A percentile compares a stretch with the other conserved stretches of the same genome.
These are phyloP conservation scores for Zaprionus camerounensis DNA, from an alignment of 1,140 invertebrate species.

Conservation along the genomic window DNA sequence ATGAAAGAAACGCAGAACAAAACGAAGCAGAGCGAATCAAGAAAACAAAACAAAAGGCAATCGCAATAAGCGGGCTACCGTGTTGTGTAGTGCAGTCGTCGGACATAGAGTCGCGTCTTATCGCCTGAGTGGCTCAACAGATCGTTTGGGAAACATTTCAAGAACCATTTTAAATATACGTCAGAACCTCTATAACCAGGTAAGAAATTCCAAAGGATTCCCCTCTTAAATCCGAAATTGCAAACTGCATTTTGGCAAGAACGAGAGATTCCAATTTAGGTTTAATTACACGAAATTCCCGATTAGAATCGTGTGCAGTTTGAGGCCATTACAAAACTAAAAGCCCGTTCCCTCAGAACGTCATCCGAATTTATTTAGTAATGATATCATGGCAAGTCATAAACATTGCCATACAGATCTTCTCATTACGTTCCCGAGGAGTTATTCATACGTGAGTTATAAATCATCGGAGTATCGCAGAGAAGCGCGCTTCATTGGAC, in stretches of 20 bases:
- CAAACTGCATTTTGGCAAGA: background rate
- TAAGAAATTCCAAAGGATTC: background rate
- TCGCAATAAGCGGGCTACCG: background rate
- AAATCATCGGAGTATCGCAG: background rate
- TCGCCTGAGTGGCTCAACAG: background rate
- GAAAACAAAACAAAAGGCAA: constrained; percentile 2
- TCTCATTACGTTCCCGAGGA: background rate
- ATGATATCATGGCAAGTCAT: constrained; percentile 22
- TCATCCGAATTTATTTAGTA: constrained; percentile 1
- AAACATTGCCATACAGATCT: background rate
- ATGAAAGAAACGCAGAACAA: background rate
- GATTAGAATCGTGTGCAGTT: background rate
- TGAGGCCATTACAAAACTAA: background rate
- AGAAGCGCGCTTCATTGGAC: background rate
- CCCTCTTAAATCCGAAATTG: background rate
- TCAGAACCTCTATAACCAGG: background rate
- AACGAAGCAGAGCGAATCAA: background rate
- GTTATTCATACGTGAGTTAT: background rate
- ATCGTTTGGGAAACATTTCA: background rate
- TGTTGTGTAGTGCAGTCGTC: background rate
- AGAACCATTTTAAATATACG: background rate
- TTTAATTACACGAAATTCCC: background rate
- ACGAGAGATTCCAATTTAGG: background rate
- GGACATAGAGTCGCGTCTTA: background rate
- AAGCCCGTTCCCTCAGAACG: background rate